Evolutionary conservation across 2,797 vertebrate genomes (phyloP), one percentile per base, ranked within the genome.

Genomic region (Takifugu ocellatus): DNA sequence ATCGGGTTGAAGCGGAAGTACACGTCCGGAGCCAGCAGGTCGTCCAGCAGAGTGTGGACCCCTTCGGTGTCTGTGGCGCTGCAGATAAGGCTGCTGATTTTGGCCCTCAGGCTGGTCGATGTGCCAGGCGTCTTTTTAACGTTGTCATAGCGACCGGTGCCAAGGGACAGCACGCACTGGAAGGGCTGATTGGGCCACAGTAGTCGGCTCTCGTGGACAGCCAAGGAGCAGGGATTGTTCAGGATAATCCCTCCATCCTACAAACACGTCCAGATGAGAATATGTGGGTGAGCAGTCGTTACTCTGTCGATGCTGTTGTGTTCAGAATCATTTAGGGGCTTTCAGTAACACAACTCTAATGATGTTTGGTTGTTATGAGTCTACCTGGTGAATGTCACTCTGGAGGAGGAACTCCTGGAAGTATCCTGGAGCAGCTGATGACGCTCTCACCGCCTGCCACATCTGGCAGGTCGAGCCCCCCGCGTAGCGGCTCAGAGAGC

Each of bases 1-100:
- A 89, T 87, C 36, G 91, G 91, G 76, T 91, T 93, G 66, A 92
- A 92, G 61, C 90, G 85, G 68, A 92, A 92, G 77, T 92, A 92
- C 45, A 91, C 84, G 2, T 91, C 80, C 0, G 83, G 80, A 25
- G 87, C 68, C 21, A 92, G 80, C 45, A 92, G 84, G 33, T 92
- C 91, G 1, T 89, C 90, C 63, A 92, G 56, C 1, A 92, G 79
- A 6, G 86, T 91, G 76, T 92, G 90, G 25, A 92, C 91, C 14
- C 90, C 91, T 61, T 92, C 91, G 0, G 91, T 93, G 78, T 92
- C 90, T 0, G 91, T 93, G 53, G 91, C 90, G 2, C 90, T 92
- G 80, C 84, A 63, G 66, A 93, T 90, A 17, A 93, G 73, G 80
- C 80, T 89, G 81, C 77, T 89, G 75, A 93, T 89, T 77, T 93